A percentile compares a stretch with the other conserved stretches of the same genome.
phyloP scores from a whole-genome alignment of 2,113 vertebrate genomes.

The Limanda limanda region DNA sequence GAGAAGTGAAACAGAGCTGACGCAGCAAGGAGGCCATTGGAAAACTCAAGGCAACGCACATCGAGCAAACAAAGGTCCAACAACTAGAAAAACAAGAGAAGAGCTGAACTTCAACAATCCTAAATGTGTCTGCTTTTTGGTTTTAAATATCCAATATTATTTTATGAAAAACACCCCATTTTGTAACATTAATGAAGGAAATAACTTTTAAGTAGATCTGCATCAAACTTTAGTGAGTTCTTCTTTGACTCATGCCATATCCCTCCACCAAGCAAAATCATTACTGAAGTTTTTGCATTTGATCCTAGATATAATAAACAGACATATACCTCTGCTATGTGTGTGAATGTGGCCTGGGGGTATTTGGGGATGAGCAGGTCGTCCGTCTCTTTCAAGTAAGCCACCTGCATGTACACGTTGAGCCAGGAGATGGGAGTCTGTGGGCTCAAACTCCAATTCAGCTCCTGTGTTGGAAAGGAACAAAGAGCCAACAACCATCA shows the following conservation, averaged over 20 bases:
- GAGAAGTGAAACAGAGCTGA: constrained; percentile 97
- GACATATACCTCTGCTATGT: constrained; percentile 89
- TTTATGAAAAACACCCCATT: no score
- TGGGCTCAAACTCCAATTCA: constrained; percentile 94
- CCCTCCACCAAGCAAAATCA: no score
- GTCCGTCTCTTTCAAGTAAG: constrained; percentile 86
- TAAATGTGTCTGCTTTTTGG: background rate
- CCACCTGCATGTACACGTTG: constrained; percentile 97
- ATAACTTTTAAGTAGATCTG: background rate
- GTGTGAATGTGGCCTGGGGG: constrained; percentile 91
- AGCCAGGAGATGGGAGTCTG: constrained; percentile 95
- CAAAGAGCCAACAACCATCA: background rate
- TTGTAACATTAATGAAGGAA: background rate
- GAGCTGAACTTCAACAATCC: background rate
- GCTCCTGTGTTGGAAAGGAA: constrained; percentile 81
- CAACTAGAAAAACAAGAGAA: constrained; percentile 77
- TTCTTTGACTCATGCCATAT: no score
- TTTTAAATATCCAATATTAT: no score
- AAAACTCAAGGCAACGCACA: constrained; percentile 89
- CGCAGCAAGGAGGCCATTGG: constrained; percentile 91
- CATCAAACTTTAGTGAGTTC: background rate
- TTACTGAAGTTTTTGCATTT: no score
- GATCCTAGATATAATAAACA: no score
- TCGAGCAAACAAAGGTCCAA: constrained; percentile 94
- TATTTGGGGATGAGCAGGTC: constrained; percentile 90